These are phyloP conservation scores for Hipparchia sbordonii DNA, from an alignment of 2,888 invertebrate species.

Conservation along the genomic window DNA sequence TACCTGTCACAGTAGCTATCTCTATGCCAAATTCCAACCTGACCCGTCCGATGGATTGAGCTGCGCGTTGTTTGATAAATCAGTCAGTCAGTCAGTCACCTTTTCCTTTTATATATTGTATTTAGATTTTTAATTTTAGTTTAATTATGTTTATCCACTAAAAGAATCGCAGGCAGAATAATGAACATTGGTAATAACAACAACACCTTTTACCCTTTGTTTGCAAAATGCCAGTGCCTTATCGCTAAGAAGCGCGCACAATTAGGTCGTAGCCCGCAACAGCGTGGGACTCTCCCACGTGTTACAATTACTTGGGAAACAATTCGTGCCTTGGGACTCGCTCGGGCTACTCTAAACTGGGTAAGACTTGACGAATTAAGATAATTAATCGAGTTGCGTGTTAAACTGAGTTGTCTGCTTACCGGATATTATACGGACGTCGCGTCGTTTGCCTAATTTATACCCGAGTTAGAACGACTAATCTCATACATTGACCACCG, in stretches of 20 bases:
- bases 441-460: background rate
- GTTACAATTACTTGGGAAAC: conserved; percentile 68
- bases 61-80: too few species aligned
- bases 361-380: conserved; percentile 45
- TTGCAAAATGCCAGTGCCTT: conserved; percentile 35
- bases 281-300: conserved; percentile 76
- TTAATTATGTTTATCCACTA: background rate
- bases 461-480: background rate
- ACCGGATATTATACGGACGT: background rate
- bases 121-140: background rate
- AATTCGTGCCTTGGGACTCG: conserved; percentile 45
- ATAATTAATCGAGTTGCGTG: conserved; percentile 35
- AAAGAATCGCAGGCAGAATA: conserved; percentile 8
- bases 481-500: too few species aligned
- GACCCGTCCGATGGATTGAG: too few species aligned
- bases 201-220: conserved; percentile 25
- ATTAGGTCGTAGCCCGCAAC: conserved; percentile 55
- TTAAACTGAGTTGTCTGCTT: conserved; percentile 2
- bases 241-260: conserved; percentile 59
- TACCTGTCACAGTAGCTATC: too few species aligned
- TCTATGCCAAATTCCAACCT: too few species aligned
- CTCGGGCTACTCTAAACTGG: conserved; percentile 48
- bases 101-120: background rate
- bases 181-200: conserved; percentile 21
- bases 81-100: too few species aligned